Base-by-base conservation (phyloP, 2,797 vertebrate genomes). In the Cuniculus paca region DNA sequence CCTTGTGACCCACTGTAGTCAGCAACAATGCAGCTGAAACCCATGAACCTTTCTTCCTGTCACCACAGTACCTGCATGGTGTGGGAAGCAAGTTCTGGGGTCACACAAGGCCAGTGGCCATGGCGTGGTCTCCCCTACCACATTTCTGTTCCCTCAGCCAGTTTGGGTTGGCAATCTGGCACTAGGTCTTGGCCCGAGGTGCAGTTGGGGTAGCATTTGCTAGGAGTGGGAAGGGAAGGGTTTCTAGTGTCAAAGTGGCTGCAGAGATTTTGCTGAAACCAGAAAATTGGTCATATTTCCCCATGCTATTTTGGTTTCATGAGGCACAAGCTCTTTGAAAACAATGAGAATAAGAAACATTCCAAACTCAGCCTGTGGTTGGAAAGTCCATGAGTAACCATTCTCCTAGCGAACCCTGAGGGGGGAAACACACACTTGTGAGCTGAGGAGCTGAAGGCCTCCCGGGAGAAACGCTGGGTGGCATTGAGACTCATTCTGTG, bases 221-320 rank as follows among this genome's bases (percentile, higher is more conserved):
- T 50, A 34, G 52, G 75, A 87, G 78, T 80, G 88, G 34, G 60
- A 90, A 72, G 68, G 48, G 45, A 90, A 60, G 70, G 65, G 92
- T 82, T 95, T 97, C 50, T 48, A 95, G 75, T 88, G 90, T 92
- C 90, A 81, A 92, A 94, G 90, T 61, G 74, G 45, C 48, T 82
- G 88, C 87, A 80, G 31, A 88, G 90, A 95, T 97, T 96, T 95
- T 96, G 94, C 96, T 96, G 96, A 96, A 95, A 84, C 52, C 80
- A 95, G 92, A 95, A 95, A 95, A 83, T 31, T 28, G 85, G 88
- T 91, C 92, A 92, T 48, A 95, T 96, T 95, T 96, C 93, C 91
- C 94, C 90, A 95, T 93, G 95, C 92, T 97, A 84, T 96, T 97
- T 97, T 97, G 92, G 96, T 94, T 97, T 93, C 77, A 20, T 77